Evolutionary conservation across 2,888 invertebrate species (phyloP), one percentile per base, ranked within the genome.

Genomic region (Dioctria linearis): DNA sequence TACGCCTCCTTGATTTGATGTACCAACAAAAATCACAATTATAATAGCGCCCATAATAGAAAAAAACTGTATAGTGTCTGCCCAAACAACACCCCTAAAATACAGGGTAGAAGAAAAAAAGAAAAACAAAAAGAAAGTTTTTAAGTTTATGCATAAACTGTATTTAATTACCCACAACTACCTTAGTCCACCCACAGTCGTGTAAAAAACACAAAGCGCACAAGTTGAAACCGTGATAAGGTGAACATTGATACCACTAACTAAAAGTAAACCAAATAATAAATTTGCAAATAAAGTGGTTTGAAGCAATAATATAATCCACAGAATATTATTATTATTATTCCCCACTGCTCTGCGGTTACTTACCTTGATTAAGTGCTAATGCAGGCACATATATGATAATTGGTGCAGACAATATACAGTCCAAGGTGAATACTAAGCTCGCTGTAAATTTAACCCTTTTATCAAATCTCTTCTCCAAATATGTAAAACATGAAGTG

Each of bases 141-240:
- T n/a, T n/a, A n/a, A n/a, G n/a, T n/a, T n/a, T n/a, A n/a, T 40
- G 40, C 46, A 49, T 49, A n/a, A n/a, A n/a, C 51, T 40, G 43
- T 42, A 71, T 37, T 59, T 13, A 46, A 9, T 11, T 51, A 49
- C 46, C 37, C 39, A 6, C 13, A 40, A 40, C 80, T 63, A 83
- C 83, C 81, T 80, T 13, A 81, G 80, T 84, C 90, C 89, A 86
- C 93, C 95, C 57, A 95, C 86, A 0, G 94, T 93, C 3, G 94
- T 94, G 84, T 95, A 94, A 69, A 95, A 93, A 39, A 94, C 94
- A 86, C 95, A 95, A 2, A 93, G 90, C 3, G 92, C 88, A 85
- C 94, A 94, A n/a, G 94, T 91, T 0, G 94, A 90, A 2, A 93
- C 91, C 2, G 94, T 92, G 57, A 95, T 91, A 0, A 91, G 88